Conservation (phyloP, 2,797 vertebrate species). For the Melanotaenia nigrans region DNA sequence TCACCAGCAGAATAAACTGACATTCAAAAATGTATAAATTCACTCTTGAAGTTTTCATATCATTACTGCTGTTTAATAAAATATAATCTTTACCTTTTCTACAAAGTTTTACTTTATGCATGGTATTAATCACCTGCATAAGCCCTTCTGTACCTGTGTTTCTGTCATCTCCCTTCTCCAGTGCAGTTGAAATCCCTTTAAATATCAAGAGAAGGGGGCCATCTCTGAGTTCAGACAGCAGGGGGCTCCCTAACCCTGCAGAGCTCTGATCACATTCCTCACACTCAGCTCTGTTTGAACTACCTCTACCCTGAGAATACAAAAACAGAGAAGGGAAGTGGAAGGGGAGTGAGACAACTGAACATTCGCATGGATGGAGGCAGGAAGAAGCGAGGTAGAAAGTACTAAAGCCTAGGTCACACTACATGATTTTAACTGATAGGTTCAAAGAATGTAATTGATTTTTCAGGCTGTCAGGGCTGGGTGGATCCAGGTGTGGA, state of each 20-base stretch:
- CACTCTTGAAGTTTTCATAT: constrained; percentile 45
- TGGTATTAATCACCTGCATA: constrained; percentile 58
- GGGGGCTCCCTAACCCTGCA: constrained; percentile 65
- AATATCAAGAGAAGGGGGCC: constrained; percentile 24
- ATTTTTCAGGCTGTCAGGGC: constrained; percentile 32
- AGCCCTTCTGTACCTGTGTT: constrained; percentile 68
- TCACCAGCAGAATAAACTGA: constrained; percentile 48
- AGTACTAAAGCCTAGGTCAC: constrained; percentile 69
- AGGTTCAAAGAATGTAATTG: constrained; percentile 29
- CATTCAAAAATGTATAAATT: constrained; percentile 73
- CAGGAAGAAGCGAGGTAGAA: constrained; percentile 68
- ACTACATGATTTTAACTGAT: constrained; percentile 41
- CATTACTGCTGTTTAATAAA: constrained; percentile 71
- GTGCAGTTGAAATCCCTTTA: constrained; percentile 25
- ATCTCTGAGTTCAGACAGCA: constrained; percentile 58
- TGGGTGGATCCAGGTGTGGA: constrained; percentile 14
- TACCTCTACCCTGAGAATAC: constrained; percentile 80
- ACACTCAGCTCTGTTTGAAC: constrained; percentile 68
- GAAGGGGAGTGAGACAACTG: constrained; percentile 41
- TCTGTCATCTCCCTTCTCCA: constrained; percentile 20
- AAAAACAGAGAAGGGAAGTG: constrained; percentile 55
- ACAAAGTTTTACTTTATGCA: constrained; percentile 65
- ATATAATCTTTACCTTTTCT: constrained; percentile 72
- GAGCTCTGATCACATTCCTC: constrained; percentile 52
- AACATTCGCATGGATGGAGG: constrained; percentile 38